phyloP scores from a whole-genome alignment of 1,140 invertebrate genomes.

The Lasioglossum baleicum region DNA sequence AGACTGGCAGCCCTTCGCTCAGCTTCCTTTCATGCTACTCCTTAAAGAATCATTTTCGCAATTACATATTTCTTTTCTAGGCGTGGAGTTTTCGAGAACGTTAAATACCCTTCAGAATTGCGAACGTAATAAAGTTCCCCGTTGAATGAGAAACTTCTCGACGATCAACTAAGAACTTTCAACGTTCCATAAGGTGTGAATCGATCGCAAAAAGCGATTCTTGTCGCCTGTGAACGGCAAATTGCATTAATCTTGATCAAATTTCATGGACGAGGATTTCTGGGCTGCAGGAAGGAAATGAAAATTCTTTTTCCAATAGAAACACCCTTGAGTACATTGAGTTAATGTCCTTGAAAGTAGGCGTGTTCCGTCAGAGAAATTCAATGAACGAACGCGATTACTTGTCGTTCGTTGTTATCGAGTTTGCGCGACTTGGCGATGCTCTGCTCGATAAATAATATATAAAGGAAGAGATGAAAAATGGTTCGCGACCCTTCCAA shows the following conservation, averaged over 20 bases:
- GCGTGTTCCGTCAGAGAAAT: conserved; percentile 3
- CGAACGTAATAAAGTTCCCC: no score
- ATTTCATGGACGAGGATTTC: not conserved
- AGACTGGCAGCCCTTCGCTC: no score
- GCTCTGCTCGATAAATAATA: no score
- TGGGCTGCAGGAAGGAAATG: conserved; percentile 4
- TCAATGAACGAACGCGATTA: conserved; percentile 2
- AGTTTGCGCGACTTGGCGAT: not conserved
- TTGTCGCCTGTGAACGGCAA: not conserved
- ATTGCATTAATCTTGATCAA: conserved; percentile 46
- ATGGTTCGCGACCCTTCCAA: not conserved
- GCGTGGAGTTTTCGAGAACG: no score
- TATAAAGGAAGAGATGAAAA: no score
- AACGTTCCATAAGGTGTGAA: not conserved
- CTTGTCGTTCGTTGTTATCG: not conserved
- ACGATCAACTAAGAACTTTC: not conserved
- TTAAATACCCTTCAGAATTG: no score
- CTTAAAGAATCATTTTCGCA: no score
- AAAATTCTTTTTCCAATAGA: not conserved
- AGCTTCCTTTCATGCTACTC: no score
- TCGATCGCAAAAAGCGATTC: not conserved
- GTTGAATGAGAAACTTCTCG: no score
- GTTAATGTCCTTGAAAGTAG: conserved; percentile 4
- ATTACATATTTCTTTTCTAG: no score
- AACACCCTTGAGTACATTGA: not conserved